These are phyloP conservation scores for Phoenicopterus ruber DNA, from an alignment of 2,113 vertebrate species.

Conservation along the genomic window DNA sequence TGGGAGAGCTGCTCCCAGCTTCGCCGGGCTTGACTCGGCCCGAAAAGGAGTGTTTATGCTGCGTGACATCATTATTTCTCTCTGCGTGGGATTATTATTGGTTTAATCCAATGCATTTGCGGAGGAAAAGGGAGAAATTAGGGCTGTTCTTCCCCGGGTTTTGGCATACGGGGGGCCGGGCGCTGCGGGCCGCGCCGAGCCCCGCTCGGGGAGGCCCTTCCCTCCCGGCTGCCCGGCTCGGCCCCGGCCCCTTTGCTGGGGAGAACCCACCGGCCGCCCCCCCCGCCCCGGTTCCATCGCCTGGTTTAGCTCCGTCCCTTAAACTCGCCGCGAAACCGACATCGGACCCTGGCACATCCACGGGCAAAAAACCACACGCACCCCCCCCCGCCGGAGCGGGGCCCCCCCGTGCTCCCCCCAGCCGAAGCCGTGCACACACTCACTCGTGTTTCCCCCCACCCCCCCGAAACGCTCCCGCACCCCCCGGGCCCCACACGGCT, in stretches of 20 bases:
- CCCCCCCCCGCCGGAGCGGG: neutral
- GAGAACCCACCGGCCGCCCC: too few relatives aligned
- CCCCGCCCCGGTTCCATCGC: too few relatives aligned
- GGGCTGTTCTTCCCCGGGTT: neutral
- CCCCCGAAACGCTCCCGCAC: neutral
- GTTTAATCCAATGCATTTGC: neutral
- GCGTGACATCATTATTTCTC: neutral
- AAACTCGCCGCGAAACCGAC: neutral
- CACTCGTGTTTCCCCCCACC: too few relatives aligned
- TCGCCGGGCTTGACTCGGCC: neutral
- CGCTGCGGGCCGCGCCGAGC: neutral
- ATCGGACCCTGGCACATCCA: fast-evolving
- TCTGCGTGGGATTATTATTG: neutral
- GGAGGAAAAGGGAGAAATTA: neutral
- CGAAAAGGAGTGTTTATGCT: neutral
- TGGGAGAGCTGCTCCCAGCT: neutral
- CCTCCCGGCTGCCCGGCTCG: neutral
- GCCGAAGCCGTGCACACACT: neutral
- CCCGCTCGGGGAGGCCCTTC: neutral
- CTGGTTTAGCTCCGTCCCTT: neutral
- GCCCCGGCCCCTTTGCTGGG: neutral
- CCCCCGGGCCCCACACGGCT: neutral
- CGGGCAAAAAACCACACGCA: too few relatives aligned
- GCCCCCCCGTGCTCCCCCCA: neutral
- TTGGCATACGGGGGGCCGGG: too few relatives aligned